Conservation (phyloP, 2,113 vertebrate genomes). For the Trinectes maculatus region DNA sequence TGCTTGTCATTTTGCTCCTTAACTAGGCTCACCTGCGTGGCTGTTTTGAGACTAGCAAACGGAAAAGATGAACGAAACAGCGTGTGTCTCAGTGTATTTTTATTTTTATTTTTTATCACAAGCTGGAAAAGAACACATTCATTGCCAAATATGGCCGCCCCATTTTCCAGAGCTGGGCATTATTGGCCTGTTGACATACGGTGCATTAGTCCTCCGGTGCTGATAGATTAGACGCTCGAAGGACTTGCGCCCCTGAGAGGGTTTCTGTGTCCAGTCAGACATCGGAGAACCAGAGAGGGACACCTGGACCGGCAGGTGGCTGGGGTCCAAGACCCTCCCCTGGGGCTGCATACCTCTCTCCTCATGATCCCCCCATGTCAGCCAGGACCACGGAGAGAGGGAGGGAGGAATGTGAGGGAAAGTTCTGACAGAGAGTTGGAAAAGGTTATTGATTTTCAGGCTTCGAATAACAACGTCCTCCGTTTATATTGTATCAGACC, state of each 20-base stretch:
- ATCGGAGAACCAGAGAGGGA: conserved; percentile 65
- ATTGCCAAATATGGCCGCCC: conserved; percentile 58
- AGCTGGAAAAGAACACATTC: conserved; percentile 20
- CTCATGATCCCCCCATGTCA: conserved; percentile 65
- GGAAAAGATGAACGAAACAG: not conserved
- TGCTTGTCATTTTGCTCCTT: conserved; percentile 57
- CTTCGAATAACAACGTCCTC: not conserved
- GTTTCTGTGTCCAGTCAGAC: conserved; percentile 67
- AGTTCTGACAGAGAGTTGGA: conserved; percentile 57
- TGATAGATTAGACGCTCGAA: conserved; percentile 66
- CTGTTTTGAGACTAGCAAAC: conserved; percentile 33
- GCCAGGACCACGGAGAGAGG: conserved; percentile 52
- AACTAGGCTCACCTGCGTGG: conserved; percentile 42
- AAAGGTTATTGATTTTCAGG: conserved; percentile 36
- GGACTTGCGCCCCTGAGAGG: conserved; percentile 39
- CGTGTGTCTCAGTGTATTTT: conserved; percentile 4
- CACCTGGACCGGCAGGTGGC: conserved; percentile 79
- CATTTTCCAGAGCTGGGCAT: conserved; percentile 41
- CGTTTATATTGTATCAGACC: conserved; percentile 12
- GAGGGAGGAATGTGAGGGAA: conserved; percentile 60
- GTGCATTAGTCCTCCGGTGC: conserved; percentile 59
- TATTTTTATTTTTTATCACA: conserved; percentile 37
- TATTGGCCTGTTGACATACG: conserved; percentile 68
- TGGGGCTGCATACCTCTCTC: conserved; percentile 68
- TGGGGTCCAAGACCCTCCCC: conserved; percentile 58